These are phyloP conservation scores for Nymphicus hollandicus DNA, from an alignment of 2,113 vertebrate species.

Conservation along the genomic window DNA sequence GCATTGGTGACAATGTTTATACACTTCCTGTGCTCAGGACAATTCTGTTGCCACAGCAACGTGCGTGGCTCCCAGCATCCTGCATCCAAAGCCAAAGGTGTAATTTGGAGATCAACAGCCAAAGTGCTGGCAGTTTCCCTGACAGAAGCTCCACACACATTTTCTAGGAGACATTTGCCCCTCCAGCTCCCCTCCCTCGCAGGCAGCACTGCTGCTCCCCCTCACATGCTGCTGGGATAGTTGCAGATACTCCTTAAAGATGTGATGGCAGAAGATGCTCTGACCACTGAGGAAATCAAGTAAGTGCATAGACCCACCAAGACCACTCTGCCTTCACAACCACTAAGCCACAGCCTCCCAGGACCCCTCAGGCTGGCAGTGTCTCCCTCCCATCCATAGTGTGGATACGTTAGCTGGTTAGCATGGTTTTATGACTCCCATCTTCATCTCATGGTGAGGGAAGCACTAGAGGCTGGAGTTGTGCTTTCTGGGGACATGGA, in stretches of 20 bases:
- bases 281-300: neutral
- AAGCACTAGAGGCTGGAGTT: neutral
- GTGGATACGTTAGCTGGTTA: neutral
- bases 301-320: neutral
- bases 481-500: neutral
- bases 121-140: slow-evolving; percentile 55
- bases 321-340: neutral
- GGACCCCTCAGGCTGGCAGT: neutral
- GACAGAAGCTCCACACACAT: slow-evolving; percentile 19
- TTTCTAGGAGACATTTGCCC: neutral
- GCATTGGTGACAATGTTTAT: slow-evolving; percentile 77
- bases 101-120: slow-evolving; percentile 80
- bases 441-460: neutral
- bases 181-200: neutral
- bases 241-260: neutral
- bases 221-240: neutral
- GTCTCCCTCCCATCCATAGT: neutral
- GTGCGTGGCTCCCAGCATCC: slow-evolving; percentile 50
- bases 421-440: neutral
- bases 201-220: neutral
- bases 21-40: slow-evolving; percentile 73
- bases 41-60: slow-evolving; percentile 81
- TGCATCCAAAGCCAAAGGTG: slow-evolving; percentile 65
- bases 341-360: neutral
- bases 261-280: neutral